Percentiles rank a stretch among this genome's conserved stretches.
These are phyloP conservation scores for Adineta ricciae DNA, from an alignment of 2,888 invertebrate species.

Conservation along the genomic window DNA sequence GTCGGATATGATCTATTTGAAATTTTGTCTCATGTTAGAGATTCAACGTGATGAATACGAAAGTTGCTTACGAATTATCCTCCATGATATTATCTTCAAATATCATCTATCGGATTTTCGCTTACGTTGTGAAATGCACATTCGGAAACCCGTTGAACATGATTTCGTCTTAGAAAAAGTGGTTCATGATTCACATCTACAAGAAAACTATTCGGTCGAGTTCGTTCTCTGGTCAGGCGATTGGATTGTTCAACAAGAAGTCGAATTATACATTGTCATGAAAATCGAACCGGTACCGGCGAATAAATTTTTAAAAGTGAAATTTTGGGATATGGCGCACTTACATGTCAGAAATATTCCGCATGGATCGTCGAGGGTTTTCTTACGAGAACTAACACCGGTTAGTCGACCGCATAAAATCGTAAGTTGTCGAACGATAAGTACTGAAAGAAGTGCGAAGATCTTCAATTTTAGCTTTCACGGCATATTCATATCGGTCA, in stretches of 20 bases:
- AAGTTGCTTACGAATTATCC: neutral
- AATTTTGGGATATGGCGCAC: neutral
- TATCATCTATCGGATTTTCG: neutral
- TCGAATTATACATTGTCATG: neutral
- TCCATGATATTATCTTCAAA: slow-evolving; percentile 19
- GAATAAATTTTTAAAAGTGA: neutral
- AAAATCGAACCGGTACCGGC: neutral
- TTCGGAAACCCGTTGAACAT: neutral
- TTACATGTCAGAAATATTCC: slow-evolving; percentile 9
- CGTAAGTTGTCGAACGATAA: neutral
- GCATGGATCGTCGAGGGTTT: neutral
- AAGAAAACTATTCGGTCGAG: neutral
- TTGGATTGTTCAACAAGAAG: slow-evolving; percentile 8
- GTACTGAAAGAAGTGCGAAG: neutral
- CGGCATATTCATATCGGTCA: neutral
- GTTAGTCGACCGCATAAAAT: neutral
- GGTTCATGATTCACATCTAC: neutral
- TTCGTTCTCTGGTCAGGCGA: neutral
- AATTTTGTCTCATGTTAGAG: neutral
- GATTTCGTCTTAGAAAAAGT: neutral
- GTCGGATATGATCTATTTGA: slow-evolving; percentile 3
- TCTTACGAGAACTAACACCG: neutral
- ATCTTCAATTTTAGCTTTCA: neutral
- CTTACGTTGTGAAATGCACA: neutral
- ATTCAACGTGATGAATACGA: neutral